These are phyloP conservation scores for Andrena cerasifolii DNA, from an alignment of 1,140 invertebrate species.

Conservation along the genomic window DNA sequence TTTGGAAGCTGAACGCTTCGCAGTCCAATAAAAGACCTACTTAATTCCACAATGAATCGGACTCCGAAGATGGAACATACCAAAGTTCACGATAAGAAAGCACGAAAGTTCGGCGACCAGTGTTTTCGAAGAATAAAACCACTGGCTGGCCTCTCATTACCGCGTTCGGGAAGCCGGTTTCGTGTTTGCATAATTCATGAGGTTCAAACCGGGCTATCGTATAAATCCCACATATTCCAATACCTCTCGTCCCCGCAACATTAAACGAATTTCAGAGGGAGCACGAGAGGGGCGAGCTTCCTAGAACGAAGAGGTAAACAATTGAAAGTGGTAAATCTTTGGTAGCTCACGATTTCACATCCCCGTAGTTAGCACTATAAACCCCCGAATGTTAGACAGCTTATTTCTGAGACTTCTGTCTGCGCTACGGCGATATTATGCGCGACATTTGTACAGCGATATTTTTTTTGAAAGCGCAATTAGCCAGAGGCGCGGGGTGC, in stretches of 20 bases:
- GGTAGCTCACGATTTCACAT: too few species aligned
- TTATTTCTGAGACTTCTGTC: too few species aligned
- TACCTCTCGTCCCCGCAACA: constrained; percentile 4
- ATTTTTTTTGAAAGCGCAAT: constrained; percentile 1
- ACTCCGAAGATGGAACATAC: not conserved
- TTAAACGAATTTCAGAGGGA: constrained; percentile 9
- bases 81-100: not conserved
- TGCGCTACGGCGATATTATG: too few species aligned
- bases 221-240: constrained; percentile 42
- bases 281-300: not conserved
- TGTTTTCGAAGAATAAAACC: constrained; percentile 25
- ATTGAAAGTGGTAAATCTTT: too few species aligned
- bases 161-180: constrained; percentile 19
- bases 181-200: constrained; percentile 37
- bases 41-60: not conserved
- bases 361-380: too few species aligned
- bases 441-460: not conserved
- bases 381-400: too few species aligned
- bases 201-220: constrained; percentile 6
- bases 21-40: not conserved
- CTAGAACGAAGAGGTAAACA: too few species aligned
- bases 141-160: constrained; percentile 18
- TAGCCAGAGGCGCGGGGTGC: not conserved
- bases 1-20: not conserved
- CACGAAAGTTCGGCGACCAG: constrained; percentile 23